phyloP scores from a whole-genome alignment of 2,113 vertebrate species.

The Tinamus guttatus region DNA sequence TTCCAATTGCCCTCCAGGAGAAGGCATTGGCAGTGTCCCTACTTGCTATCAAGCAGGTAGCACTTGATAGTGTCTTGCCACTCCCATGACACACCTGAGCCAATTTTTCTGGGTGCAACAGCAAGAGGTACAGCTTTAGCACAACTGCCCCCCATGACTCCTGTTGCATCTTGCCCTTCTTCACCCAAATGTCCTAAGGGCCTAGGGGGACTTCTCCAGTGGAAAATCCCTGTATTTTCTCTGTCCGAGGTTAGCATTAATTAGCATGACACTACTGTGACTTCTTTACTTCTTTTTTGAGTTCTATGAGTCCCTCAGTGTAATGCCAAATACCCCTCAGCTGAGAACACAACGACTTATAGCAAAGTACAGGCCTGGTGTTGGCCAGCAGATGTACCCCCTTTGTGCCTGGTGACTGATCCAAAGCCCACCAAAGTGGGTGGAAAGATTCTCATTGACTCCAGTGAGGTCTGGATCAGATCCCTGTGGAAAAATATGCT shows the following conservation, averaged over 20 bases:
- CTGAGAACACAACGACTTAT: background rate
- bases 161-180: background rate
- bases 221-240: background rate
- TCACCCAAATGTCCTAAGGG: background rate
- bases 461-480: background rate
- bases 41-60: background rate
- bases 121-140: background rate
- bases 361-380: rapidly evolving
- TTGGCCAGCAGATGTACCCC: background rate
- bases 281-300: background rate
- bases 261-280: background rate
- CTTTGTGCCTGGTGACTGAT: rapidly evolving
- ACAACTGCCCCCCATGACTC: background rate
- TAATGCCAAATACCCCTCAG: rapidly evolving
- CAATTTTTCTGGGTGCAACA: background rate
- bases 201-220: rapidly evolving
- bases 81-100: background rate
- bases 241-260: background rate
- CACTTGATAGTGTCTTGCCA: background rate
- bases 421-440: background rate
- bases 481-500: slow-evolving; percentile 9
- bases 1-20: background rate
- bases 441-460: background rate
- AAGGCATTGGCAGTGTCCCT: background rate
- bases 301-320: background rate